Conservation (phyloP, 1,140 invertebrate genomes). For the Carposina sasakii region DNA sequence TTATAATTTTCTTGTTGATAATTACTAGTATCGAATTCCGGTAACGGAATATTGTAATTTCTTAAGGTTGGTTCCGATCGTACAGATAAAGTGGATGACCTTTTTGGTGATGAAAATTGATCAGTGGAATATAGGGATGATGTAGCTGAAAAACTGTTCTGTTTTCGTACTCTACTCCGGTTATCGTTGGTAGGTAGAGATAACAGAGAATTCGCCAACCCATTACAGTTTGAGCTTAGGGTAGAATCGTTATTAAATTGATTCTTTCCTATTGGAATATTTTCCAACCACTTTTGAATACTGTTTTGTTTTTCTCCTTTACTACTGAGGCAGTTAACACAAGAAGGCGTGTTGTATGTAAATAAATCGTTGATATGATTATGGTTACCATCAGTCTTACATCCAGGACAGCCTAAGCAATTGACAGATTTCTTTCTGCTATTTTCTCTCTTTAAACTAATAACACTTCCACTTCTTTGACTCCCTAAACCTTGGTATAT, state of each 20-base stretch:
- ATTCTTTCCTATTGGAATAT: slow-evolving; percentile 75
- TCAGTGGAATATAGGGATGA: slow-evolving; percentile 30
- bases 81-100: slow-evolving; percentile 49
- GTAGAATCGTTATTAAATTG: slow-evolving; percentile 37
- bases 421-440: slow-evolving; percentile 63
- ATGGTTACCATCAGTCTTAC: slow-evolving; percentile 61
- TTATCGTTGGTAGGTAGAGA: slow-evolving; percentile 41
- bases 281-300: slow-evolving; percentile 85
- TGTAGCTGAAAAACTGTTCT: slow-evolving; percentile 44
- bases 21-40: slow-evolving; percentile 41
- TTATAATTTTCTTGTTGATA: slow-evolving; percentile 23
- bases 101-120: slow-evolving; percentile 34
- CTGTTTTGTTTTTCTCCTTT: slow-evolving; percentile 80
- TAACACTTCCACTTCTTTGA: slow-evolving; percentile 68
- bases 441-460: slow-evolving; percentile 75
- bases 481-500: slow-evolving; percentile 66
- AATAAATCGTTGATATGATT: slow-evolving; percentile 54
- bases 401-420: slow-evolving; percentile 79
- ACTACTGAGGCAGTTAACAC: slow-evolving; percentile 64
- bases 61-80: slow-evolving; percentile 58
- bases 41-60: slow-evolving; percentile 60
- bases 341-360: slow-evolving; percentile 61
- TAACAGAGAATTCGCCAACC: slow-evolving; percentile 46
- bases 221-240: slow-evolving; percentile 33
- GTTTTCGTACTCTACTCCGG: slow-evolving; percentile 40